Evolutionary conservation across 2,888 invertebrate genomes (phyloP), one percentile per base, ranked within the genome.

Genomic region (Vannuccia rotundouncinata): DNA sequence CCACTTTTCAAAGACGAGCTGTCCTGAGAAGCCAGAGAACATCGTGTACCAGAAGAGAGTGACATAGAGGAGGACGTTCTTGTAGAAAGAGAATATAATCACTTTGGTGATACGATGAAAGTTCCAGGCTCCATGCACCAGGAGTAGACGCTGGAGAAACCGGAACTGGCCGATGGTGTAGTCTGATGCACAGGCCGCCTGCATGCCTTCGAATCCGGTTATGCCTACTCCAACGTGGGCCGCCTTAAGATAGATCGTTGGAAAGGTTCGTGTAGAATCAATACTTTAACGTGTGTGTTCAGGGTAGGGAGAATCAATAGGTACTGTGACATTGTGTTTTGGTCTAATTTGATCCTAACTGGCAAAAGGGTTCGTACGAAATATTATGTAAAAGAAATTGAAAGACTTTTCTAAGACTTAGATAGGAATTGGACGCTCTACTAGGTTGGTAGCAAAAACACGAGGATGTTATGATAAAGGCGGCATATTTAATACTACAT

Each of bases 61-160:
- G 83, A 99, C 95, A 89, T 99, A 99, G 29, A 99, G 91, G 88
- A 98, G 98, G 86, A 99, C 97, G 90, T 99, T 99, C 90, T 99
- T 99, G 91, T 99, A 98, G 90, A 99, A 99, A 85, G 95, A 99
- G 91, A 13, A 75, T 13, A 75, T n/a, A 86, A 99, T 97, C 80
- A 99, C 91, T 90, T 97, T 98, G 90, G 95, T 95, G 91, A 98
- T 94, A 85, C 99, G 91, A 81, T 93, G 93, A 90, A 98, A 97
- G 90, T 96, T 98, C 98, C 98, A 99, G 25, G 98, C 94, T 80
- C 99, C 99, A 89, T 99, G 99, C 76, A 99, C 98, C 85, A 99
- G 91, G 81, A 99, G 89, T 81, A 99, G 90, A 79, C 95, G 92
- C 84, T 93, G 91, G 79, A 99, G 91, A 89, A 92, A 99, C 31